Conservation (phyloP, 2,113 vertebrate species). For the Chloropsis hardwickii region DNA sequence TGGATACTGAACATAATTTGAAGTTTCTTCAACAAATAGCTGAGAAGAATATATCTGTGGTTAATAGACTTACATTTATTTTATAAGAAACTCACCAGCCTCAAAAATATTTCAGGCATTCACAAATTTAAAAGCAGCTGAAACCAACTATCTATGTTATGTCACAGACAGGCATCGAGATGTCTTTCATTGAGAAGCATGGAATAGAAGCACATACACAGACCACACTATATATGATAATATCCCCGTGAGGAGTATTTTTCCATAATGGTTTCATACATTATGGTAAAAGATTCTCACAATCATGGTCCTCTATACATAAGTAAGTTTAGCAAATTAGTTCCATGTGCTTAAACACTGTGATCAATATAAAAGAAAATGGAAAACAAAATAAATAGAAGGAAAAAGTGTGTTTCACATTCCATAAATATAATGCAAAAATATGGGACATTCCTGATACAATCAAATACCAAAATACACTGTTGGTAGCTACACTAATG, state of each 20-base stretch:
- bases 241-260: neutral
- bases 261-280: neutral
- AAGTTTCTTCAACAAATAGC: neutral
- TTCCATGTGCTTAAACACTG: neutral
- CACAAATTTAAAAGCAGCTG: neutral
- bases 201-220: neutral
- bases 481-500: neutral
- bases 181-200: neutral
- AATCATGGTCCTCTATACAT: neutral
- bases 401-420: neutral
- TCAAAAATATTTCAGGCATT: neutral
- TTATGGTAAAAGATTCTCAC: neutral
- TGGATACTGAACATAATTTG: neutral
- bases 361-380: neutral
- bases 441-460: neutral
- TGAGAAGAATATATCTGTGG: neutral
- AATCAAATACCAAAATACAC: neutral
- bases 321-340: neutral
- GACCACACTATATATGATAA: neutral
- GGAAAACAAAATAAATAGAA: neutral
- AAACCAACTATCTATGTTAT: neutral
- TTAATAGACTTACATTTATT: neutral
- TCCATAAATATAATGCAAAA: neutral
- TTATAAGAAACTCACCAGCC: neutral
- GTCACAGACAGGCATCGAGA: rapidly evolving